Evolutionary conservation across 2,888 invertebrate species (phyloP).

Genomic region (Mesoligia furuncula): DNA sequence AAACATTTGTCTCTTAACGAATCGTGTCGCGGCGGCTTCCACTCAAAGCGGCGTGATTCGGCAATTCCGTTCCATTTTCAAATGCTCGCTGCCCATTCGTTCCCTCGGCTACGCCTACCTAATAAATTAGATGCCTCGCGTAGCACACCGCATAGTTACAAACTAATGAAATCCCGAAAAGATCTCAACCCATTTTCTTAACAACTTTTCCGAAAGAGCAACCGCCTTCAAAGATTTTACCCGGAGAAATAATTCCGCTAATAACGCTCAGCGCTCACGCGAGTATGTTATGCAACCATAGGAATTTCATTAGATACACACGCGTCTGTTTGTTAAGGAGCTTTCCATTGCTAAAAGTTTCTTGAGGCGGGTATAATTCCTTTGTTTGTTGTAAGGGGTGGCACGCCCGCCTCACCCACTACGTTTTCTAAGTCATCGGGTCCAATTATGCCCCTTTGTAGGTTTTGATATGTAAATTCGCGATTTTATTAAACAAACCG

Average conservation of each 20-base stretch:
- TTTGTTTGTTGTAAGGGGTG: slow-evolving; percentile 89
- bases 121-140: slow-evolving; percentile 89
- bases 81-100: slow-evolving; percentile 90
- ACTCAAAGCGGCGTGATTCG: slow-evolving; percentile 89
- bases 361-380: slow-evolving; percentile 91
- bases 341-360: slow-evolving; percentile 91
- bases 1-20: slow-evolving; percentile 91
- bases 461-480: slow-evolving; percentile 91
- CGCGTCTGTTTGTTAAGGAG: slow-evolving; percentile 91
- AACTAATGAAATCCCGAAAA: slow-evolving; percentile 90
- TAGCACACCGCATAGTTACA: slow-evolving; percentile 89
- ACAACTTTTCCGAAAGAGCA: slow-evolving; percentile 90
- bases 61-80: slow-evolving; percentile 86
- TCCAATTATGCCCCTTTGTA: slow-evolving; percentile 91
- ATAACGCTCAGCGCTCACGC: slow-evolving; percentile 88
- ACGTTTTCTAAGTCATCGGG: slow-evolving; percentile 91
- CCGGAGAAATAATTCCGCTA: slow-evolving; percentile 89
- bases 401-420: slow-evolving; percentile 85
- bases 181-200: slow-evolving; percentile 91
- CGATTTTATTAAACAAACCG: slow-evolving; percentile 91
- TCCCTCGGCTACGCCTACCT: slow-evolving; percentile 89
- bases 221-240: slow-evolving; percentile 90
- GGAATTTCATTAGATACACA: slow-evolving; percentile 91
- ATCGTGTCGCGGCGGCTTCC: slow-evolving; percentile 87
- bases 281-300: slow-evolving; percentile 90